Percentiles rank a stretch among this genome's conserved stretches.
Evolutionary conservation across 2,797 vertebrate genomes (phyloP).

Genomic region (Danio tinwini): DNA sequence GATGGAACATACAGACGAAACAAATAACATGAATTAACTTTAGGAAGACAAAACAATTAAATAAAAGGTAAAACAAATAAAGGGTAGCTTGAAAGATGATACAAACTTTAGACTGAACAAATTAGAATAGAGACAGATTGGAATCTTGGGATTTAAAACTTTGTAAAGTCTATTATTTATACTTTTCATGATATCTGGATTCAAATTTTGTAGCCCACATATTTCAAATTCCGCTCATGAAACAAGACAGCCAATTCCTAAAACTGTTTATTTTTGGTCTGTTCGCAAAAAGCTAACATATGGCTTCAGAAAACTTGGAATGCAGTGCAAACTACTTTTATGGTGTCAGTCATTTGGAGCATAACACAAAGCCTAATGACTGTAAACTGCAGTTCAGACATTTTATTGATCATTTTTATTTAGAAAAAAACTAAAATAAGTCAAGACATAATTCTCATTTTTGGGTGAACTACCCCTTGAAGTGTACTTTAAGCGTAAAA

Average conservation of each 20-base stretch:
- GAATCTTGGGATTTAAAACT: too few species aligned
- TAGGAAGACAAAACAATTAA: too few species aligned
- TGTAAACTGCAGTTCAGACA: background rate
- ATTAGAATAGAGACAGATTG: too few species aligned
- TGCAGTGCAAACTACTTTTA: background rate
- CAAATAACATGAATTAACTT: too few species aligned
- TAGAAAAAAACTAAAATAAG: too few species aligned
- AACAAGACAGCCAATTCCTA: background rate
- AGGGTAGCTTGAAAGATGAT: too few species aligned
- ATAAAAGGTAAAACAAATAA: too few species aligned
- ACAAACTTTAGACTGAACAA: too few species aligned
- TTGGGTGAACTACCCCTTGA: too few species aligned
- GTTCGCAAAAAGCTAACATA: background rate
- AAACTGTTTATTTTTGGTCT: background rate
- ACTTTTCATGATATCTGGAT: background rate
- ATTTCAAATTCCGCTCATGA: slow-evolving; percentile 17
- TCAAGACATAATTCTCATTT: too few species aligned
- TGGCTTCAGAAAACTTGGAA: slow-evolving; percentile 16
- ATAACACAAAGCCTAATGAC: background rate
- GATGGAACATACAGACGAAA: too few species aligned
- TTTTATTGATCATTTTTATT: background rate
- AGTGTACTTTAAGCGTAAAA: background rate
- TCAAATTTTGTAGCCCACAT: background rate
- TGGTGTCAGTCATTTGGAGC: background rate
- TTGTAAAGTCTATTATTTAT: too few species aligned